phyloP scores from a whole-genome alignment of 1,140 invertebrate species.

The Drosophila suzukii region DNA sequence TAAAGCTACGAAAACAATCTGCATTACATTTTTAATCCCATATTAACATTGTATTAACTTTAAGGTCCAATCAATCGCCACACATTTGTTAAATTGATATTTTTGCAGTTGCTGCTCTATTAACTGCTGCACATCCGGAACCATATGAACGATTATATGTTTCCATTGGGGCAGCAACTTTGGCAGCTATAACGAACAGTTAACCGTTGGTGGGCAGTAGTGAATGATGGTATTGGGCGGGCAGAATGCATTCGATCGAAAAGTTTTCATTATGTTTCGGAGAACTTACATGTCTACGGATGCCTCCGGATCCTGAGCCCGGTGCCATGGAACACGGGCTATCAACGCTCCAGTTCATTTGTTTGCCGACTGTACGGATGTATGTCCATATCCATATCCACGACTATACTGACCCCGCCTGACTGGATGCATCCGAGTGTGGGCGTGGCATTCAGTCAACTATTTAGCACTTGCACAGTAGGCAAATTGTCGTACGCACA shows the following conservation, averaged over 20 bases:
- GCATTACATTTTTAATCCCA: no score
- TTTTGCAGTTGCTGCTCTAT: slow-evolving; percentile 53
- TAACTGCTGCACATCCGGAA: slow-evolving; percentile 35
- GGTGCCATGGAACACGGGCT: slow-evolving; percentile 30
- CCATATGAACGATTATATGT: slow-evolving; percentile 65
- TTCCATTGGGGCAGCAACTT: slow-evolving; percentile 38
- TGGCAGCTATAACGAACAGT: slow-evolving; percentile 11
- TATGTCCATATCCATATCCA: slow-evolving; percentile 8
- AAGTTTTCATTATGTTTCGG: slow-evolving; percentile 78
- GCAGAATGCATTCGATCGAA: slow-evolving; percentile 77
- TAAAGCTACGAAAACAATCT: no score
- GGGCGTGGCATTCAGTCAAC: slow-evolving; percentile 69
- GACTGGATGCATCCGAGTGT: slow-evolving; percentile 20
- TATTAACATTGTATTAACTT: neutral
- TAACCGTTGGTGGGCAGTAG: slow-evolving; percentile 7
- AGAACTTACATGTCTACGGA: slow-evolving; percentile 14
- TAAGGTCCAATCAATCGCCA: slow-evolving; percentile 53
- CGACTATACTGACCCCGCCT: slow-evolving; percentile 2
- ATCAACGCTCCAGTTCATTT: slow-evolving; percentile 78
- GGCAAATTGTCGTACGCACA: slow-evolving; percentile 66
- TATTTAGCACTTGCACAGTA: slow-evolving; percentile 76
- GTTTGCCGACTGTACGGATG: slow-evolving; percentile 52
- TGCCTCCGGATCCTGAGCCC: slow-evolving; percentile 5
- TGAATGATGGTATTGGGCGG: slow-evolving; percentile 13
- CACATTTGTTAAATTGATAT: slow-evolving; percentile 51